Base-by-base conservation (phyloP, 2,888 invertebrate genomes). In the Epinotia nisella region DNA sequence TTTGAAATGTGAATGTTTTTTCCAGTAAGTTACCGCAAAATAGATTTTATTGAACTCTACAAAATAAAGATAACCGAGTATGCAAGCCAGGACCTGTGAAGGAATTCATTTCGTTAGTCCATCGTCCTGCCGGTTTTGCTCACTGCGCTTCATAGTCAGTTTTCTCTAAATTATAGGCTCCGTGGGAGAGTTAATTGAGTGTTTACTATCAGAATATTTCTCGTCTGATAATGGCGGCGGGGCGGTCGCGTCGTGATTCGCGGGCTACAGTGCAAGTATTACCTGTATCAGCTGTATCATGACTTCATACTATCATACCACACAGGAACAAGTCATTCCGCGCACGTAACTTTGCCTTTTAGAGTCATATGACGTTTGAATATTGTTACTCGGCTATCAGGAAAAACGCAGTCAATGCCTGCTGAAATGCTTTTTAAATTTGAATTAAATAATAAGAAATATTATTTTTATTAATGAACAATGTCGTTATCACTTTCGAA, bases 161-260 rank as follows among this genome's bases (percentile, higher is more conserved):
- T 65, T 39, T 55, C 55, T 79, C 81, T 85, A 84, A 87, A 86
- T 87, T 87, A 89, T 85, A 84, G 83, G 82, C 78, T 78, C 75
- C 76, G 77, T 77, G 79, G 78, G 82, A 78, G 80, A 85, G 85
- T 85, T 87, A 88, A 90, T 90, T 87, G 85, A 86, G 79, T 87
- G 85, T 87, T 89, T 84, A 80, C 79, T 76, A 85, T 84, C 84
- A 82, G 81, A 83, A 85, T 83, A 84, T 83, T 83, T 81, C 81
- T 79, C 75, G 78, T 79, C 80, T 80, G 83, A 83, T 86, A 84
- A 84, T 83, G 82, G 81, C 79, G 79, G 76, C 70, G 81, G 81
- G 83, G 83, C 84, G 83, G 84, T 80, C 83, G 82, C 78, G 84
- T 89, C 89, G 90, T 90, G 90, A 56, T 66, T 41, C 55, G 55